Evolutionary conservation across 2,888 invertebrate species (phyloP).

Genomic region (Slavum lentiscoides): DNA sequence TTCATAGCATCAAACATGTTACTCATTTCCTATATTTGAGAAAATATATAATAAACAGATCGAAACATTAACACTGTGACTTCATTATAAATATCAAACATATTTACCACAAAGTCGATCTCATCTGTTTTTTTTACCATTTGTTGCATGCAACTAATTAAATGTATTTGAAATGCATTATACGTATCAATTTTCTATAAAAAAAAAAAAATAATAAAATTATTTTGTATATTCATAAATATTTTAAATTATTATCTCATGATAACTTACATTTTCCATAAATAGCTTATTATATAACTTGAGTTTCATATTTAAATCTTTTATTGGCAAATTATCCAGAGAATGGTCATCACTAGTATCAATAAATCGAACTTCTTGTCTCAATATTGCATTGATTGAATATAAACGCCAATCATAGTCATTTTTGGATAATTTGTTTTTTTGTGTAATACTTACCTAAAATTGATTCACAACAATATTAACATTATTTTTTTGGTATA

Average conservation of each 20-base stretch:
- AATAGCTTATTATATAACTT: neutral
- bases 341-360: neutral
- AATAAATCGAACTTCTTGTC: neutral
- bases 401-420: neutral
- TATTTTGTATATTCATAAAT: neutral
- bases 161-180: slow-evolving; percentile 30
- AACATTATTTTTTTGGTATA: too few relatives aligned
- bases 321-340: neutral
- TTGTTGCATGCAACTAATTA: slow-evolving; percentile 12
- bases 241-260: neutral
- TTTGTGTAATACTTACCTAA: too few relatives aligned
- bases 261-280: slow-evolving; percentile 15
- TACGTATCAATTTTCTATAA: slow-evolving; percentile 3
- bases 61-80: neutral
- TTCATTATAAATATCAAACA: neutral
- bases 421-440: too few relatives aligned
- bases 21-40: neutral
- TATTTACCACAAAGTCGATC: slow-evolving; percentile 16
- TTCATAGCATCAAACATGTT: neutral
- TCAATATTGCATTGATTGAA: neutral
- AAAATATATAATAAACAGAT: neutral
- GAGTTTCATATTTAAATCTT: slow-evolving; percentile 11
- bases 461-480: too few relatives aligned
- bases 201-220: neutral
- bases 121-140: neutral